Base-by-base conservation (phyloP, 2,888 invertebrate species). In the Podotricha telesiphe region DNA sequence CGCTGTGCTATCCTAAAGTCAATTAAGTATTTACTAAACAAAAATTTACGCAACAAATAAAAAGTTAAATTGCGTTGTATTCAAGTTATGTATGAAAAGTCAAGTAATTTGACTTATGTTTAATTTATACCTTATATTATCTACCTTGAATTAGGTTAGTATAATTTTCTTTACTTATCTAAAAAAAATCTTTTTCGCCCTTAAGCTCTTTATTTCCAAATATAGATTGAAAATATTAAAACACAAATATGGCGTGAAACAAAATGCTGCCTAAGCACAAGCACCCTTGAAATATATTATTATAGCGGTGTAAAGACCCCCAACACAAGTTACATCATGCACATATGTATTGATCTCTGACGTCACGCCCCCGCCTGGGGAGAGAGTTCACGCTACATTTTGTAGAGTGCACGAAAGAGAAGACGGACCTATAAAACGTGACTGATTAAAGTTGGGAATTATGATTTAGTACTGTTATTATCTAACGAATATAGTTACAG, bases 321-420 rank as follows among this genome's bases (percentile, higher is more conserved):
- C 61, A 73, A 73, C 74, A 72, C 73, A 75, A 69, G 76, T 79
- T 78, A 79, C 77, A 80, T 79, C 79, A 79, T 70, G 72, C 55
- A 68, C 59, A 61, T 67, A 51, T 69, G 75, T 79, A 82, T 82
- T 77, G 82, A 82, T 81, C 75, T 53, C 74, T 82, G 82, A 82
- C 82, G 82, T 82, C 82, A 82, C 77, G 48, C 56, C 70, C 74
- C 74, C 74, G 74, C 68, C 75, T 65, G 65, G 72, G 56, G 74
- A 70, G 63, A 69, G 69, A 65, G 72, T 55, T 59, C 64, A 65
- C 56, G 67, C 47, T 61, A 70, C 65, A 56, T 53, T 65, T 53
- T 56, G 56, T 61, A 56, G 47, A 51, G 15, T 56, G 47, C 34
- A 70, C 42, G 42, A 70, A 67, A 67, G 20, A 67, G 56, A 66